phyloP scores from a whole-genome alignment of 2,113 vertebrate species.

The Cariama cristata region DNA sequence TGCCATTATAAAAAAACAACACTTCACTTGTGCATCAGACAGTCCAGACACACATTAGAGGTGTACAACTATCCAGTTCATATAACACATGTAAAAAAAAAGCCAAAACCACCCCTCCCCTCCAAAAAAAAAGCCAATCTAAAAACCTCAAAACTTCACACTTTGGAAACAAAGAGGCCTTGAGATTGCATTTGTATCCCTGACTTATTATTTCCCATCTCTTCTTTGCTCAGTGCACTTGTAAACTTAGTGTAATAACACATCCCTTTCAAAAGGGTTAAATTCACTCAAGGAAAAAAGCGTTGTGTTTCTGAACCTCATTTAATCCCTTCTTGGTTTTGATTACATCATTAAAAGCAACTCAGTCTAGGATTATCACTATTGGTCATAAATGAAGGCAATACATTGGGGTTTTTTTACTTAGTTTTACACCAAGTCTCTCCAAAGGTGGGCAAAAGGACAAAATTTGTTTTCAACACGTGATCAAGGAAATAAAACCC shows the following conservation, averaged over 20 bases:
- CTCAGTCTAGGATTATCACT: not conserved
- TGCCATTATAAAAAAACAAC: not conserved
- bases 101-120: accelerated
- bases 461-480: not conserved
- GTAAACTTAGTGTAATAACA: not conserved
- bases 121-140: not conserved
- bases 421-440: not conserved
- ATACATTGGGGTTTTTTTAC: not conserved
- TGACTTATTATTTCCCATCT: not conserved
- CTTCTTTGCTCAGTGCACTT: not conserved
- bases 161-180: not conserved
- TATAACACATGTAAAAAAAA: not conserved
- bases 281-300: not conserved
- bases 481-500: not conserved
- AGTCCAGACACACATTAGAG: not conserved
- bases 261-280: not conserved
- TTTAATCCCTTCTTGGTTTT: not conserved
- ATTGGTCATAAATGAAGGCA: not conserved
- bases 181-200: not conserved
- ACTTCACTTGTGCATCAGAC: not conserved
- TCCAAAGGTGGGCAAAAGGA: not conserved
- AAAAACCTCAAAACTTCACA: not conserved
- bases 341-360: not conserved
- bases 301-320: not conserved
- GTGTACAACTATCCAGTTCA: not conserved